These are phyloP conservation scores for Crax fasciolata DNA, from an alignment of 2,797 vertebrate species.

Conservation along the genomic window DNA sequence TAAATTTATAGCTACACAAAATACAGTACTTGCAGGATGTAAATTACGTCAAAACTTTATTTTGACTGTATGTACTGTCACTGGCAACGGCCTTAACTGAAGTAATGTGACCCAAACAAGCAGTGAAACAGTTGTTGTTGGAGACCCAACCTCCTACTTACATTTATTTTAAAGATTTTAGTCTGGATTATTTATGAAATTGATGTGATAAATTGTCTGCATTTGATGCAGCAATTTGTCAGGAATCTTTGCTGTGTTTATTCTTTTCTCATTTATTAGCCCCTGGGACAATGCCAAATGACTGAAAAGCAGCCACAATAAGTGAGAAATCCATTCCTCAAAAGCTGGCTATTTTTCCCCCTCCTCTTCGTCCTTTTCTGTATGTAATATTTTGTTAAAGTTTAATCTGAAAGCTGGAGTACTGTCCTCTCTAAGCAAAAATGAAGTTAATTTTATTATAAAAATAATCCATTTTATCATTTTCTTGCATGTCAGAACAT, in stretches of 20 bases:
- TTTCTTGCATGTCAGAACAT: background rate
- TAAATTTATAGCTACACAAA: background rate
- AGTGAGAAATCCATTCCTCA: background rate
- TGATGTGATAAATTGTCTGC: background rate
- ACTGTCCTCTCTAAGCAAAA: background rate
- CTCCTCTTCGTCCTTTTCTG: background rate
- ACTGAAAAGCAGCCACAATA: background rate
- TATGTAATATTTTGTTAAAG: background rate
- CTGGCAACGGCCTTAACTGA: background rate
- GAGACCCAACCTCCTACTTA: background rate
- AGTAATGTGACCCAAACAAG: background rate
- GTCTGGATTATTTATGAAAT: background rate
- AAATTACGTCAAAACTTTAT: background rate
- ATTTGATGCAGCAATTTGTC: background rate
- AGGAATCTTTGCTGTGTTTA: background rate
- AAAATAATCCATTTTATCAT: background rate
- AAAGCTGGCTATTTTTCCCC: background rate
- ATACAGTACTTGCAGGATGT: background rate
- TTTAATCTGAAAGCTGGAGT: background rate
- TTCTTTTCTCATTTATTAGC: background rate
- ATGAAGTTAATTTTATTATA: background rate
- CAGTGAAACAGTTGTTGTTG: background rate
- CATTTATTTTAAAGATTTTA: background rate
- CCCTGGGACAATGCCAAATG: background rate
- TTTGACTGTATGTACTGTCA: background rate